These are phyloP conservation scores for Leptinotarsa peninsularis DNA, from an alignment of 2,888 invertebrate genomes.

Conservation along the genomic window DNA sequence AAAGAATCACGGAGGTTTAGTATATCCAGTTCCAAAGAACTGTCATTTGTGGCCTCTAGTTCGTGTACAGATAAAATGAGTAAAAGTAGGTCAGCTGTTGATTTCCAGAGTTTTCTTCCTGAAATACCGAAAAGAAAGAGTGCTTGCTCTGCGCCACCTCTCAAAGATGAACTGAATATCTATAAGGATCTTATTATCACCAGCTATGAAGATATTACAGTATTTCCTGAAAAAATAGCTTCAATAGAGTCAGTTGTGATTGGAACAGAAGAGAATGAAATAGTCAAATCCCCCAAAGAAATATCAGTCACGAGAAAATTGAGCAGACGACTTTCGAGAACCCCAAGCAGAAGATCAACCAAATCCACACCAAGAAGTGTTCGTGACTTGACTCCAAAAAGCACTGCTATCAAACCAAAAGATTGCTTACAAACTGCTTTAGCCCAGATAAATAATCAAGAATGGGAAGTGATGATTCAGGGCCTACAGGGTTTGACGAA, in stretches of 20 bases:
- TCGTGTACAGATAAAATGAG: no score
- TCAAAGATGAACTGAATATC: conserved; percentile 50
- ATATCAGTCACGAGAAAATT: conserved; percentile 45
- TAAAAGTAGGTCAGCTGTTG: conserved; percentile 60
- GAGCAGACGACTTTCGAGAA: conserved; percentile 50
- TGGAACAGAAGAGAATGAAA: conserved; percentile 14
- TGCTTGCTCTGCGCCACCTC: conserved; percentile 61
- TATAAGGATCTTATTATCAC: conserved; percentile 35
- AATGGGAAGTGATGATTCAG: conserved; percentile 80
- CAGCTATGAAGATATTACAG: conserved; percentile 42
- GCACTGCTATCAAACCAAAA: conserved; percentile 69
- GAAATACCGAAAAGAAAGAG: conserved; percentile 58
- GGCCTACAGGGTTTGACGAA: conserved; percentile 77
- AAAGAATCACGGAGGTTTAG: conserved; percentile 30
- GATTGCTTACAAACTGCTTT: conserved; percentile 74
- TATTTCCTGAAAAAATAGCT: neutral
- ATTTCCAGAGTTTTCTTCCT: conserved; percentile 57
- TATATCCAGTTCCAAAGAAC: conserved; percentile 35
- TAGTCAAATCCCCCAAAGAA: conserved; percentile 35
- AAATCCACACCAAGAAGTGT: conserved; percentile 49
- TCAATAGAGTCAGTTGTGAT: conserved; percentile 25
- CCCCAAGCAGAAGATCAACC: conserved; percentile 46
- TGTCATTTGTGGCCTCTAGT: conserved; percentile 21
- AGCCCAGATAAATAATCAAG: conserved; percentile 76
- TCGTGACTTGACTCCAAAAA: conserved; percentile 37